phyloP scores from a whole-genome alignment of 2,888 invertebrate genomes.

The Phyto melanocephala region DNA sequence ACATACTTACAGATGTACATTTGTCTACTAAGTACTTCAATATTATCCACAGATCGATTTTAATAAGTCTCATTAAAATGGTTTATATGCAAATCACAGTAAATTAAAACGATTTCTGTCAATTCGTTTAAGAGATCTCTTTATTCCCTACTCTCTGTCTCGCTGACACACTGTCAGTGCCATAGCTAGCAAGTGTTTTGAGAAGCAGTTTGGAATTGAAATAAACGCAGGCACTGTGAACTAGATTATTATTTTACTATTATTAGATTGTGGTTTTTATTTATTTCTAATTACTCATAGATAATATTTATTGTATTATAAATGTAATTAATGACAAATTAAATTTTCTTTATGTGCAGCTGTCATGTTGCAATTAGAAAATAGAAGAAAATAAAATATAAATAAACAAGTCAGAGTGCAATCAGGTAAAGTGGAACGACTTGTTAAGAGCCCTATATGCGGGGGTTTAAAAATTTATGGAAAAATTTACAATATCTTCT shows the following conservation, averaged over 20 bases:
- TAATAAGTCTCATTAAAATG: not conserved
- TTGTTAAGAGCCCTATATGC: not conserved
- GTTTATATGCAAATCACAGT: not conserved
- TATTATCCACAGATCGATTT: not conserved
- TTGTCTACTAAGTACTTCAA: not conserved
- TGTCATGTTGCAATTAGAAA: constrained; percentile 63
- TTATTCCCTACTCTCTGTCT: not conserved
- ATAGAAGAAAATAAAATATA: not conserved
- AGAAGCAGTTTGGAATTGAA: not conserved
- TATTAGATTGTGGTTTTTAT: constrained; percentile 41
- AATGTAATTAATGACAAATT: constrained; percentile 63
- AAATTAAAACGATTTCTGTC: not conserved
- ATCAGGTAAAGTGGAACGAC: not conserved
- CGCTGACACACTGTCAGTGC: not conserved
- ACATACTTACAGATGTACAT: not conserved
- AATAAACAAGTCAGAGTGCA: constrained; percentile 10
- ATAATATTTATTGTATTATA: constrained; percentile 54
- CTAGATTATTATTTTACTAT: constrained; percentile 25
- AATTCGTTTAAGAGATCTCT: not conserved
- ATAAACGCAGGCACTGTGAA: constrained; percentile 23
- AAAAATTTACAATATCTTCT: not conserved
- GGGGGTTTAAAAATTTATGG: not conserved
- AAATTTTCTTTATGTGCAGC: constrained; percentile 60
- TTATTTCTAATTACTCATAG: constrained; percentile 35
- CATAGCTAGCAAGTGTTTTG: not conserved